Evolutionary conservation across 1,140 invertebrate genomes (phyloP), one percentile per base, ranked within the genome.

Genomic region (Dinothrombium tinctorium): DNA sequence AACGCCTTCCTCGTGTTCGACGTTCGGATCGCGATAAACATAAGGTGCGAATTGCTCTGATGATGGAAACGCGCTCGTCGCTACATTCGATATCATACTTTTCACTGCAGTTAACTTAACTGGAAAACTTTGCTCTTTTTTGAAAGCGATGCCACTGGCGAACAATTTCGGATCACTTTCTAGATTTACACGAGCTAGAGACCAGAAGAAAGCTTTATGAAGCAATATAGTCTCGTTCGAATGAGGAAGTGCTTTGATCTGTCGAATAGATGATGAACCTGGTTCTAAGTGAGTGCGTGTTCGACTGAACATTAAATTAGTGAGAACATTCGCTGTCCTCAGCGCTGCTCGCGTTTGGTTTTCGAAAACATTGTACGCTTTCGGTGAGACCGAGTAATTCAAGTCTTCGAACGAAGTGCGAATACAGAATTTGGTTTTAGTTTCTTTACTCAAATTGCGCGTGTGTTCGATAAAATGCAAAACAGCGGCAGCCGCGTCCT

Each of bases 181-280:
- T 15, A 51, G 26, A 33, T 46, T 49, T 15, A 40, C 41, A 33
- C 37, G 43, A 0, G 45, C 29, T 24, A 51, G 24, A 11, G 50
- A 46, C 38, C 44, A 45, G 25, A 44, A 47, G 32, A 51, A 51
- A 15, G 41, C 45, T 37, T 43, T 33, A 23, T 50, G 26, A 7
- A 38, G 24, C 4, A 44, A 17, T 24, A 41, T n/a, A 29, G 3
- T 29, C 3, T 29, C 15, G 4, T 4, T 4, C 12, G 12, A n/a
- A 29, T 15, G 12, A 29, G 12, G 12, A 2, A 15, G 12, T 29
- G 28, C 12, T n/a, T 29, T 29, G 15, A 29, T 29, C 28, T 29
- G 12, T n/a, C 15, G 12, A 29, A 11, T 15, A 29, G 11, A n/a
- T 29, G 28, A 15, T 29, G 28, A 29, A 15, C 28, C 28, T n/a